Evolutionary conservation across 2,888 invertebrate species (phyloP).

Genomic region (Melanostoma scalare): DNA sequence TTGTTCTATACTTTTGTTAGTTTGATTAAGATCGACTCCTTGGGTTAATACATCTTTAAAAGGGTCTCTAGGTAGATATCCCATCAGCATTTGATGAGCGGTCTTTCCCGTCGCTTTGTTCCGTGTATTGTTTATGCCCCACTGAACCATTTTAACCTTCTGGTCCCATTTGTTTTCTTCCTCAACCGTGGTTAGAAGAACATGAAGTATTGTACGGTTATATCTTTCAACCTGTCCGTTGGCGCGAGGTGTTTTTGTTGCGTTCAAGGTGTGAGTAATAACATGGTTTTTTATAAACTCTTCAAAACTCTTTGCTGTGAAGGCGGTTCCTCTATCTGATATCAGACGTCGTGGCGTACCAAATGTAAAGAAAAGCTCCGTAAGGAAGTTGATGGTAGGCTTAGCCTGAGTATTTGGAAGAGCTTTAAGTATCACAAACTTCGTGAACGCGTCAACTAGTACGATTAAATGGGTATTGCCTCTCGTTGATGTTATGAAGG

Average conservation of each 20-base stretch:
- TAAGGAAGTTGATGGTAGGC: slow-evolving; percentile 12
- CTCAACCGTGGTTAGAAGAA: slow-evolving; percentile 16
- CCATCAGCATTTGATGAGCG: no score
- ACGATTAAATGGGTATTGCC: no score
- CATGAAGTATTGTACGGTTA: not conserved
- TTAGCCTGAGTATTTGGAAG: slow-evolving; percentile 24
- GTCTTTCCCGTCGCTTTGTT: no score
- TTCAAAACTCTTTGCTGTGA: slow-evolving; percentile 20
- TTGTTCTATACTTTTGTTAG: no score
- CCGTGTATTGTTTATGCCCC: no score
- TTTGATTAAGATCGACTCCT: not conserved
- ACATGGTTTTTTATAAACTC: not conserved
- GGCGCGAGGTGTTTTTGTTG: no score
- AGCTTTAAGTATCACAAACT: slow-evolving; percentile 6
- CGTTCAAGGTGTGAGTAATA: not conserved
- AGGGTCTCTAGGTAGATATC: not conserved
- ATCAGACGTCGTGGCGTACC: slow-evolving; percentile 28
- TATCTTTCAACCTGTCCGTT: slow-evolving; percentile 4
- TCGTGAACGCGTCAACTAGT: slow-evolving; percentile 21
- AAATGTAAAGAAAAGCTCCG: slow-evolving; percentile 1
- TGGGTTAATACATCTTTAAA: not conserved
- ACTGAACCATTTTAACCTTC: no score
- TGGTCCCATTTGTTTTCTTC: no score
- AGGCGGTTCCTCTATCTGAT: slow-evolving; percentile 26
- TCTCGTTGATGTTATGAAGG: no score